Evolutionary conservation across 2,113 vertebrate species (phyloP).

Genomic region (Macrotis lagotis): DNA sequence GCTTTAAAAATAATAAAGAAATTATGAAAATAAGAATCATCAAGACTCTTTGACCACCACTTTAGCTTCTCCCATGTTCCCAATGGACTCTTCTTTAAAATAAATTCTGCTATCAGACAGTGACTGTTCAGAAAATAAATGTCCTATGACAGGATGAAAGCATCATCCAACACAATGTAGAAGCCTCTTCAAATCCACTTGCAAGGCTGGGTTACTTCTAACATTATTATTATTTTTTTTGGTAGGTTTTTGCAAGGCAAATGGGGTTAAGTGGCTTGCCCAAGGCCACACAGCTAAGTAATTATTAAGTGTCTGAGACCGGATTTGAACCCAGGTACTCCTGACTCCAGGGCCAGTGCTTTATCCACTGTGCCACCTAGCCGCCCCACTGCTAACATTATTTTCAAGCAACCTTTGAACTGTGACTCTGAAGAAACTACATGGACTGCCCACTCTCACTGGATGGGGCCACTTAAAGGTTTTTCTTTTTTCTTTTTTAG

Average conservation of each 20-base stretch:
- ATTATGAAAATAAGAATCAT: not conserved
- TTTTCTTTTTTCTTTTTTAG: too few species aligned
- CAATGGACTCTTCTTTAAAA: not conserved
- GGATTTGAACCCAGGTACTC: too few species aligned
- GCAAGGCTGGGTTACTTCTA: not conserved
- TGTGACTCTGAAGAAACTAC: not conserved
- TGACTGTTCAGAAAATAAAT: not conserved
- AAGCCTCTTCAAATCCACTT: not conserved
- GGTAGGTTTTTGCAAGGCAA: too few species aligned
- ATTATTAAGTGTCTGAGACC: too few species aligned
- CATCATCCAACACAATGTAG: not conserved
- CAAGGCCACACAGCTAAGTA: too few species aligned
- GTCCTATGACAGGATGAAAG: not conserved
- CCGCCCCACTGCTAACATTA: too few species aligned
- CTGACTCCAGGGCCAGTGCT: too few species aligned
- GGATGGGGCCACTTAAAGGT: slow-evolving; percentile 36
- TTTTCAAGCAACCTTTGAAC: not conserved
- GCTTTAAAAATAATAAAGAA: not conserved
- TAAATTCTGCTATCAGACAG: not conserved
- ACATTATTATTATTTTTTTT: too few species aligned
- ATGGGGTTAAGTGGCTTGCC: too few species aligned
- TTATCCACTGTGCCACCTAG: too few species aligned
- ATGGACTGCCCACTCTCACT: not conserved
- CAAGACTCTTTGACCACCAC: not conserved
- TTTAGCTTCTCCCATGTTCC: slow-evolving; percentile 3